Conservation (phyloP, 2,797 vertebrate species). For the Chelidonichthys spinosus region DNA sequence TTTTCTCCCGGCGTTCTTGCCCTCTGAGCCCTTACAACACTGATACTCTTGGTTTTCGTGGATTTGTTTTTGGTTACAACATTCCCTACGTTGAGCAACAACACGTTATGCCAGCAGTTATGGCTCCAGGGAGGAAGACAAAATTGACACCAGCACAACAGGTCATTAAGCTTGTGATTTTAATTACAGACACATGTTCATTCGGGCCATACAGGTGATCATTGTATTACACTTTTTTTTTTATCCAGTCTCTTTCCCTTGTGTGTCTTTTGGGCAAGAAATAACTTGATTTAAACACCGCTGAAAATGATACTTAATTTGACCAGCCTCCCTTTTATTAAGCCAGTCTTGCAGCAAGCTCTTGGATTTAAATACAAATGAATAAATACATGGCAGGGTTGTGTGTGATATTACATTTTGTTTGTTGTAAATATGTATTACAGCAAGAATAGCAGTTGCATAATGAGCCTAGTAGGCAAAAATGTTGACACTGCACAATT, state of each 20-base stretch:
- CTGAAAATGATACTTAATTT: too few relatives aligned
- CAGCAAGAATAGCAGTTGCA: too few relatives aligned
- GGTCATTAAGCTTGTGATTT: slow-evolving; percentile 55
- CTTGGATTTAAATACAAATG: too few relatives aligned
- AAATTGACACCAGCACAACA: slow-evolving; percentile 32
- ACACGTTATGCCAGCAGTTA: slow-evolving; percentile 24
- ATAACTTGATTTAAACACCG: too few relatives aligned
- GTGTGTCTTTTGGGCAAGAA: not conserved
- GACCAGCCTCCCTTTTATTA: too few relatives aligned
- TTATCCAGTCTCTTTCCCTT: not conserved
- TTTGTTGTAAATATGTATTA: too few relatives aligned
- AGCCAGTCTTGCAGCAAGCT: too few relatives aligned
- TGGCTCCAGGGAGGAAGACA: slow-evolving; percentile 40
- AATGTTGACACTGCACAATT: too few relatives aligned
- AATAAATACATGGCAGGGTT: too few relatives aligned
- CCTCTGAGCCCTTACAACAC: slow-evolving; percentile 15
- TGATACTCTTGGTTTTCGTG: slow-evolving; percentile 20
- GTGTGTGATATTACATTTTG: too few relatives aligned
- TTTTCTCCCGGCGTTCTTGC: slow-evolving; percentile 22
- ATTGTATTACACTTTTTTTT: not conserved
- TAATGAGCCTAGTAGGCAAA: too few relatives aligned
- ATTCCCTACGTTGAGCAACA: slow-evolving; percentile 21
- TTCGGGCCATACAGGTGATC: slow-evolving; percentile 1
- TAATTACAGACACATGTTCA: slow-evolving; percentile 31
- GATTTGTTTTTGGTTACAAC: slow-evolving; percentile 44